Conservation (phyloP, 2,888 invertebrate species). For the Agriotes lineatus region DNA sequence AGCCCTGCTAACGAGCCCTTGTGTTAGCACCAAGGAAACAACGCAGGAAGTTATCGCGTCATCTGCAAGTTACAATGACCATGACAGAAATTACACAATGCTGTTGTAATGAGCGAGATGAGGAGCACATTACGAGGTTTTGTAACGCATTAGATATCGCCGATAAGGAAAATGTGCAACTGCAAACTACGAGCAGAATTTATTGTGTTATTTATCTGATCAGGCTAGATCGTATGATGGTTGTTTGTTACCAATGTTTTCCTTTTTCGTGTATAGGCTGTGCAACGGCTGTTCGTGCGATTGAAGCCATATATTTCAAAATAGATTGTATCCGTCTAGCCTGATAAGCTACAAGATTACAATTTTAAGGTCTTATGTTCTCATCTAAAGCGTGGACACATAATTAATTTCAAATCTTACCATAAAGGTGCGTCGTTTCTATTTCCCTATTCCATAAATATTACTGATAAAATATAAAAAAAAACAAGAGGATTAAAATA, state of each 20-base stretch:
- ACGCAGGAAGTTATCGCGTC: slow-evolving; percentile 55
- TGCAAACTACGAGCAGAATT: slow-evolving; percentile 46
- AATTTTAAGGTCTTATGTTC: no score
- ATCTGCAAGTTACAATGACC: slow-evolving; percentile 56
- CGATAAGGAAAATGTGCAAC: slow-evolving; percentile 59
- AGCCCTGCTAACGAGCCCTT: slow-evolving; percentile 32
- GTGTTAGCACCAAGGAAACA: slow-evolving; percentile 45
- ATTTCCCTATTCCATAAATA: no score
- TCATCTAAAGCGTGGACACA: no score
- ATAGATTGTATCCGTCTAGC: no score
- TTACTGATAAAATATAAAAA: no score
- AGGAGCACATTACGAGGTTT: slow-evolving; percentile 60
- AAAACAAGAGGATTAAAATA: no score
- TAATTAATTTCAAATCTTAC: no score
- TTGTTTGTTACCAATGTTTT: slow-evolving; percentile 21
- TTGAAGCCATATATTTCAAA: not conserved
- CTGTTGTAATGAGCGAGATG: slow-evolving; percentile 61
- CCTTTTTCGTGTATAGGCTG: not conserved
- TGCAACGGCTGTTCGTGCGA: not conserved
- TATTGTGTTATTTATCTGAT: slow-evolving; percentile 42
- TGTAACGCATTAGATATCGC: slow-evolving; percentile 56
- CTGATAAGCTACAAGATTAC: no score
- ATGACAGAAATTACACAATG: slow-evolving; percentile 61
- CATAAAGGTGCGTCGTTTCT: no score
- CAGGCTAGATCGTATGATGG: slow-evolving; percentile 13